Conservation (phyloP, 2,113 vertebrate species). For the Tychaedon coryphoeus region DNA sequence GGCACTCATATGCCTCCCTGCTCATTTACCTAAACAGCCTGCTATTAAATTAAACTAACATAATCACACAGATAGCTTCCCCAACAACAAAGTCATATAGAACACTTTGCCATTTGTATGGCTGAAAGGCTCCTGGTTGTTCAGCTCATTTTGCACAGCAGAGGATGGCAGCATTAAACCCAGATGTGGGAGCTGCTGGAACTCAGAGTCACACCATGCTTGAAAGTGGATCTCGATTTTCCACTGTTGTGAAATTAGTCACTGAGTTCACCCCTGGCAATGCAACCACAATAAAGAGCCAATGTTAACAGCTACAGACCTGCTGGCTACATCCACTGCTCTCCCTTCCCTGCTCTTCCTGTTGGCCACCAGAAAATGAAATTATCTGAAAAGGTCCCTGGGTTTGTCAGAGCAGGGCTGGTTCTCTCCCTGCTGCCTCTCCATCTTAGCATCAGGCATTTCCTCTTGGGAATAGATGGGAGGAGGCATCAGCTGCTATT, state of each 20-base stretch:
- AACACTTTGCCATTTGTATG: neutral
- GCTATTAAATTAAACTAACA: constrained; percentile 40
- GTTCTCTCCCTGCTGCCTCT: neutral
- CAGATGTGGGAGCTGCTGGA: neutral
- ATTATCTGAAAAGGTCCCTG: neutral
- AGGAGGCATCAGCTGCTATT: neutral
- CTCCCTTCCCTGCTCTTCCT: neutral
- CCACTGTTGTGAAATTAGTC: neutral
- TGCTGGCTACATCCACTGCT: neutral
- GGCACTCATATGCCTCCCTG: neutral
- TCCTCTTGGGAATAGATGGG: neutral
- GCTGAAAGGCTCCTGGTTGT: neutral
- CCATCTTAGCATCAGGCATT: neutral
- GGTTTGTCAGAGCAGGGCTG: neutral
- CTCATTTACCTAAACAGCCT: constrained; percentile 43
- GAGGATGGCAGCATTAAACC: neutral
- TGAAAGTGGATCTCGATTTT: neutral
- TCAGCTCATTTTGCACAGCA: neutral
- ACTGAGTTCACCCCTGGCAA: neutral
- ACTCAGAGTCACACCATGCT: neutral
- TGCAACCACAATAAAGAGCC: neutral
- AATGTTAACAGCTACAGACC: neutral
- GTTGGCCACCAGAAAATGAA: neutral
- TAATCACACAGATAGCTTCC: constrained; percentile 8
- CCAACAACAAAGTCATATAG: neutral